Conservation (phyloP, 2,888 invertebrate species). For the Temnothorax unifasciatus region DNA sequence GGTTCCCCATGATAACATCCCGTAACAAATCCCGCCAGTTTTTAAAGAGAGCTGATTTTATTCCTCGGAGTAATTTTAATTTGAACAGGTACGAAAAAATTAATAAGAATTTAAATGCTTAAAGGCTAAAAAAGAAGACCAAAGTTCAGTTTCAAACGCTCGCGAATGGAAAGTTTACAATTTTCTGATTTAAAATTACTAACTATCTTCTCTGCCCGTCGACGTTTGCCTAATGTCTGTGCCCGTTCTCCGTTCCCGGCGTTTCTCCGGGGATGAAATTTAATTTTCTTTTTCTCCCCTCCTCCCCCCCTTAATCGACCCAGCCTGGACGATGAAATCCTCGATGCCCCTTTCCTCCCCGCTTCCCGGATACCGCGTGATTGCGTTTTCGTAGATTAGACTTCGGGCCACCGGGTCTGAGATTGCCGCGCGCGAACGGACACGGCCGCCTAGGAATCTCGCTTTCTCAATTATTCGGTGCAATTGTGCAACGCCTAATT, state of each 20-base stretch:
- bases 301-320: constrained; percentile 38
- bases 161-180: not conserved
- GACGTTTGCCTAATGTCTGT: constrained; percentile 13
- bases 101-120: not conserved
- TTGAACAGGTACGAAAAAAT: not conserved
- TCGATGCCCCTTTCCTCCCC: not conserved
- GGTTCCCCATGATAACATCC: not conserved
- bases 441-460: constrained; percentile 53
- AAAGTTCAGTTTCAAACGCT: not conserved
- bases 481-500: constrained; percentile 77
- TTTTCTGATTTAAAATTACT: constrained; percentile 31
- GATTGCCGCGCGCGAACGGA: constrained; percentile 34
- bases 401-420: not conserved
- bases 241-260: not conserved
- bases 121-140: not conserved
- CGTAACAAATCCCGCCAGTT: not conserved
- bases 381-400: constrained; percentile 50
- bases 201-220: not conserved
- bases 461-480: constrained; percentile 72
- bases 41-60: constrained; percentile 17
- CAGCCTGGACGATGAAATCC: constrained; percentile 12
- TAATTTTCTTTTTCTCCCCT: constrained; percentile 4
- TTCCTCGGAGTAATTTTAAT: not conserved
- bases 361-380: not conserved
- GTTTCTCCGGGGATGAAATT: constrained; percentile 39